These are phyloP conservation scores for Bombus superbus DNA, from an alignment of 1,140 invertebrate species.

Conservation along the genomic window DNA sequence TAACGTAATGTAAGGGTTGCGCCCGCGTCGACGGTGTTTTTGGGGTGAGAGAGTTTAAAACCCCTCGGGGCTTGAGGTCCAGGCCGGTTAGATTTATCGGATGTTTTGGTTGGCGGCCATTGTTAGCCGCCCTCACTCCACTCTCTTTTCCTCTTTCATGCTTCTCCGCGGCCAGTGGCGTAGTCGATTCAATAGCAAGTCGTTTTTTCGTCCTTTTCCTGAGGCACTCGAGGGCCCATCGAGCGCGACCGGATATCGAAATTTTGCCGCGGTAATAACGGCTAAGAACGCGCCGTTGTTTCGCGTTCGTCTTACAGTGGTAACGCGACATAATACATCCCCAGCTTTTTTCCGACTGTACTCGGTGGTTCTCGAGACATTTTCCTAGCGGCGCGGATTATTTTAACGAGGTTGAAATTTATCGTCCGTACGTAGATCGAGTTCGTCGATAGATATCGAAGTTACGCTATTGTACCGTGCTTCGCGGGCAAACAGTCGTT, in stretches of 20 bases:
- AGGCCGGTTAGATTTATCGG: conserved; percentile 83
- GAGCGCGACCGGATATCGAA: background rate
- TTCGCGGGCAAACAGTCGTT: conserved; percentile 43
- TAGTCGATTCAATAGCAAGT: conserved; percentile 56
- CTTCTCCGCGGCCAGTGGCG: conserved; percentile 65
- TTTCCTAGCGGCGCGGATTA: background rate
- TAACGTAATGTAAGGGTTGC: conserved; percentile 82
- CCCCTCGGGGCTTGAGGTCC: conserved; percentile 82
- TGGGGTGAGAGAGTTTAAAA: conserved; percentile 81
- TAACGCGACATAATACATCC: background rate
- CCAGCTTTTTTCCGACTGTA: background rate
- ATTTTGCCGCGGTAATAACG: conserved; percentile 5
- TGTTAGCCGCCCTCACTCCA: conserved; percentile 76
- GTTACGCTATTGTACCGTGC: conserved; percentile 38
- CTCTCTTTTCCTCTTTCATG: conserved; percentile 68
- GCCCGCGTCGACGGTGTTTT: conserved; percentile 72
- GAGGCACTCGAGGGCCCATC: background rate
- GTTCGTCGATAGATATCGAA: background rate
- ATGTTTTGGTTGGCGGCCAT: conserved; percentile 84
- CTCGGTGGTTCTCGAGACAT: background rate
- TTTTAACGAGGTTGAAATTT: background rate
- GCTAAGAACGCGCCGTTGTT: conserved; percentile 7
- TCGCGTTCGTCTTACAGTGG: background rate
- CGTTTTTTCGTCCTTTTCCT: conserved; percentile 42
- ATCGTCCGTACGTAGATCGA: background rate